Evolutionary conservation across 2,113 vertebrate species (phyloP), one percentile per base, ranked within the genome.

Genomic region (Gopherus evgoodei): DNA sequence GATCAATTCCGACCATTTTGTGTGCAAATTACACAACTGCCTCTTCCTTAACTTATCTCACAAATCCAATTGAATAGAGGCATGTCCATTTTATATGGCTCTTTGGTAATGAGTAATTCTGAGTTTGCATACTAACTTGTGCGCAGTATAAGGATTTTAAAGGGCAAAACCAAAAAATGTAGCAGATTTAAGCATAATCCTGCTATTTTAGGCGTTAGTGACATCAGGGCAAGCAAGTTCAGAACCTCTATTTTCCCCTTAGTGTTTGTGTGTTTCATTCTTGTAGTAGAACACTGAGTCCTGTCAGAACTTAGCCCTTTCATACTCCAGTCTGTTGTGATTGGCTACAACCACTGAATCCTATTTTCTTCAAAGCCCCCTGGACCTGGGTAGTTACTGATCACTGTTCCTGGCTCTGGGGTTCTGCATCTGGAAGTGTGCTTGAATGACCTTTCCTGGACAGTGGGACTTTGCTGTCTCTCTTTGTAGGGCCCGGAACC

Each of bases 1-100:
- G 98, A 99, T 98, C 99, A 99, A 98, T 98, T 98, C 98, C 95
- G 98, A 98, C 98, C 98, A 99, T 98, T 98, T 98, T 98, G 98
- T 98, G 98, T 99, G 98, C 98, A 99, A 99, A 99, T 98, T 98
- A 97, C 97, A 98, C 97, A 97, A 98, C 97, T 98, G 98, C 97
- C 98, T 99, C 83, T 98, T 98, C 98, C 98, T 98, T 99, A 98
- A 98, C 97, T 97, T 98, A 98, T 98, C 97, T 98, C 98, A 98
- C 98, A 98, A 98, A 99, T 98, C 98, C 98, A 98, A 98, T 98
- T 98, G 98, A 95, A 84, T 57, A 93, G 87, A 92, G 89, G 81
- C 94, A 91, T 59, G 85, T 95, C 91, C n/a, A 2, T 90, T 91
- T 90, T 86, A 97, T 96, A 94, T 93, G 87, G 81, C 78, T 93